Evolutionary conservation across 2,113 vertebrate genomes (phyloP).

Genomic region (Lates calcarifer): DNA sequence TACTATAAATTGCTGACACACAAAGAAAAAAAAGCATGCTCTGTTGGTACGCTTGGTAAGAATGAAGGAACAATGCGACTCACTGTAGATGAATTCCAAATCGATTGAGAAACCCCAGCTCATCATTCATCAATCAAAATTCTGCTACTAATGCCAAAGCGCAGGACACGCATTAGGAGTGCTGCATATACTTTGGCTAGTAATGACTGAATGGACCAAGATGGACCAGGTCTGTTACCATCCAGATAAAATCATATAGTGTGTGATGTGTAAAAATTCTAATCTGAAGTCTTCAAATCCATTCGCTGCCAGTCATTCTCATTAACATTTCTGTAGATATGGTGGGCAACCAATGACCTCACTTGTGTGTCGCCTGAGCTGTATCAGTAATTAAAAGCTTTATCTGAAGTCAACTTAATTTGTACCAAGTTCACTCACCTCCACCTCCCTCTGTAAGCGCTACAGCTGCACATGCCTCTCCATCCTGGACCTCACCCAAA

Average conservation of each 20-base stretch:
- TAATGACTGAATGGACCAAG: not conserved
- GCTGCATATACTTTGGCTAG: not conserved
- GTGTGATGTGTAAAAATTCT: not conserved
- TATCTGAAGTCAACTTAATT: not conserved
- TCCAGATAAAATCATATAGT: not conserved
- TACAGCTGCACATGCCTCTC: not conserved
- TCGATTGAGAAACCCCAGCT: not conserved
- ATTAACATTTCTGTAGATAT: not conserved
- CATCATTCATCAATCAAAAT: not conserved
- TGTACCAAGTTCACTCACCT: no score
- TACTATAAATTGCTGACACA: constrained; percentile 61
- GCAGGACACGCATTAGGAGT: not conserved
- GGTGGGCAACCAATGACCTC: not conserved
- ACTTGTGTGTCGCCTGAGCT: not conserved
- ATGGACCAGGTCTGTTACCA: not conserved
- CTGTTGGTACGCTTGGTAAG: not conserved
- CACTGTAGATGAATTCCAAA: no score
- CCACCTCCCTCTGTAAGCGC: not conserved
- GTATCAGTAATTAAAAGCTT: not conserved
- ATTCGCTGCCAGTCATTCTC: not conserved
- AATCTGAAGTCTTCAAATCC: not conserved
- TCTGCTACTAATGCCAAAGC: not conserved
- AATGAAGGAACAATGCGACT: not conserved
- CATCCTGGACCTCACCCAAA: not conserved
- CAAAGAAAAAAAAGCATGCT: not conserved